A percentile compares a stretch with the other conserved stretches of the same genome.
Evolutionary conservation across 2,888 invertebrate species (phyloP).

Genomic region (Ischnus inquisitorius): DNA sequence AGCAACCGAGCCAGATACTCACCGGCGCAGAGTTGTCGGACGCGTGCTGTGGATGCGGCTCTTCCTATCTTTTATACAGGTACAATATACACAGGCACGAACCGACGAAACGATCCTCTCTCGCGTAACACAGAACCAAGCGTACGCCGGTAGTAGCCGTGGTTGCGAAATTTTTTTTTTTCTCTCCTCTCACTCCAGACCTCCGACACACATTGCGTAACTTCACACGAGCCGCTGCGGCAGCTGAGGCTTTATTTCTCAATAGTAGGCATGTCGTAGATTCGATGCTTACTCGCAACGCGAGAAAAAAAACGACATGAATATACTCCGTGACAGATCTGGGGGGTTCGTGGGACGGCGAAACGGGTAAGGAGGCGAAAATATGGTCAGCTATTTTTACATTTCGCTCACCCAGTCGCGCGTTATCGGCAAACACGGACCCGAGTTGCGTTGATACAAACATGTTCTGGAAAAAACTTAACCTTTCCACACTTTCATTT

Average conservation of each 20-base stretch:
- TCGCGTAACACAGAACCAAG: constrained; percentile 49
- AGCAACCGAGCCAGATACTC: constrained; percentile 17
- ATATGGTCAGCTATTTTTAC: not conserved
- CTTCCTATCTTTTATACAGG: constrained; percentile 5
- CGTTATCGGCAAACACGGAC: too few species aligned
- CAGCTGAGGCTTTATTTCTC: constrained; percentile 59
- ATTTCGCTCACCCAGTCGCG: not conserved
- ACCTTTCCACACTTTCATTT: too few species aligned
- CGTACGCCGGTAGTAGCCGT: constrained; percentile 25
- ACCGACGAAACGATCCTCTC: constrained; percentile 34
- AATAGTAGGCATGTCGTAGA: constrained; percentile 42
- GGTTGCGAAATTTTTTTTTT: constrained; percentile 49
- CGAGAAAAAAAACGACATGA: constrained; percentile 24
- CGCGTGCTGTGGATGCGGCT: constrained; percentile 14
- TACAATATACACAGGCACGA: constrained; percentile 7
- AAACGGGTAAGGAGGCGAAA: not conserved
- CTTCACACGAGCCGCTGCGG: constrained; percentile 48
- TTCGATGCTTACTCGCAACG: constrained; percentile 25
- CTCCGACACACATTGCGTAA: constrained; percentile 54
- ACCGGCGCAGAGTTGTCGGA: constrained; percentile 24
- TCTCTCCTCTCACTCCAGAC: constrained; percentile 42
- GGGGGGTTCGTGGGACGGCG: not conserved
- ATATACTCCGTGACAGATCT: not conserved
- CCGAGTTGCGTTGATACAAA: too few species aligned
- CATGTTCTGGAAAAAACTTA: too few species aligned